A percentile compares a stretch with the other conserved stretches of the same genome.
These are phyloP conservation scores for Phyllotreta cruciferae DNA, from an alignment of 2,888 invertebrate genomes.

Conservation along the genomic window DNA sequence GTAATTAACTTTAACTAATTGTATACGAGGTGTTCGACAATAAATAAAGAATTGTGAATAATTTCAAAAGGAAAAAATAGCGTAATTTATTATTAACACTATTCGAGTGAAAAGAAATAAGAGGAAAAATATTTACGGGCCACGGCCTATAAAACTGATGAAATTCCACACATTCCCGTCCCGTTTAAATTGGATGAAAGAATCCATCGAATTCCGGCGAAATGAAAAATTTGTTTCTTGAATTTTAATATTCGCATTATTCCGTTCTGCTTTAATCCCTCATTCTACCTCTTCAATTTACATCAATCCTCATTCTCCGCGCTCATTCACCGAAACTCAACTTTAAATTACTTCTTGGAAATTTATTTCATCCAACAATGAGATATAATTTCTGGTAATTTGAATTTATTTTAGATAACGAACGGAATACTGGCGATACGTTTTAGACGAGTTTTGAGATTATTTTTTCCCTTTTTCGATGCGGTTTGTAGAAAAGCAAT, in stretches of 20 bases:
- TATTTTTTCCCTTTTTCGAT: background rate
- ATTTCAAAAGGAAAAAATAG: too few relatives aligned
- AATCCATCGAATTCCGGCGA: constrained; percentile 45
- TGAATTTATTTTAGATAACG: constrained; percentile 33
- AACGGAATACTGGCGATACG: constrained; percentile 24
- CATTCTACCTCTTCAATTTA: constrained; percentile 42
- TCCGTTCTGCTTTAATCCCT: constrained; percentile 43
- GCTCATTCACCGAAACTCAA: constrained; percentile 40
- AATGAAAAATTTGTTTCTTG: constrained; percentile 48
- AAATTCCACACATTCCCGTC: constrained; percentile 35
- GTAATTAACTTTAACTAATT: too few relatives aligned
- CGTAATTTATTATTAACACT: too few relatives aligned
- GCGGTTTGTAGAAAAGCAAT: too few relatives aligned
- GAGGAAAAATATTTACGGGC: constrained; percentile 28
- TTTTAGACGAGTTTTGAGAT: constrained; percentile 15
- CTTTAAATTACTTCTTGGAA: constrained; percentile 41
- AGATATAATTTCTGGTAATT: constrained; percentile 38
- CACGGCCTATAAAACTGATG: constrained; percentile 32
- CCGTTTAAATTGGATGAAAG: constrained; percentile 38
- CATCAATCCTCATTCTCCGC: constrained; percentile 42
- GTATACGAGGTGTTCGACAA: too few relatives aligned
- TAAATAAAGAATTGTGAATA: background rate
- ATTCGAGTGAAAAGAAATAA: background rate
- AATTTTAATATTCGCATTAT: constrained; percentile 49
- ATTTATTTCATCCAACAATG: constrained; percentile 41